phyloP scores from a whole-genome alignment of 2,797 vertebrate species.

The Chromobotia macracanthus region DNA sequence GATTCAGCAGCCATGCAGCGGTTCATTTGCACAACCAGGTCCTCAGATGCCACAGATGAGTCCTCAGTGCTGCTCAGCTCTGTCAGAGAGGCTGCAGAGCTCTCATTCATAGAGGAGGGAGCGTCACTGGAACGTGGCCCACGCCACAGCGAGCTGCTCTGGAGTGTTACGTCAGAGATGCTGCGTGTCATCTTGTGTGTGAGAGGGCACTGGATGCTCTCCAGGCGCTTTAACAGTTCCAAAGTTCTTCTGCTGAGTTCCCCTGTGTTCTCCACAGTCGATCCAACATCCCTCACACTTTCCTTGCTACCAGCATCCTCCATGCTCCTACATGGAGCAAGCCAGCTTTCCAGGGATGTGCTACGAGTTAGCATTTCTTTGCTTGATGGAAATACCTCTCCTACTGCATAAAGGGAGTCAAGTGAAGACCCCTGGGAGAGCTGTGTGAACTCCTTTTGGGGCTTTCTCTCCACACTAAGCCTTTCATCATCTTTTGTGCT shows the following conservation, averaged over 20 bases:
- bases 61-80: constrained; percentile 94
- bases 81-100: constrained; percentile 87
- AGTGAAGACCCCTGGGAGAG: constrained; percentile 86
- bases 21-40: constrained; percentile 83
- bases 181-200: constrained; percentile 90
- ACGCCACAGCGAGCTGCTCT: constrained; percentile 79
- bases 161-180: constrained; percentile 90
- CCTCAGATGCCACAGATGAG: constrained; percentile 90
- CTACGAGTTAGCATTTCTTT: constrained; percentile 83
- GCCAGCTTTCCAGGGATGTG: constrained; percentile 89
- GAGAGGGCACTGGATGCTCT: constrained; percentile 91
- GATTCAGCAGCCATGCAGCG: constrained; percentile 79
- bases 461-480: constrained; percentile 61
- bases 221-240: constrained; percentile 92
- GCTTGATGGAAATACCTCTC: constrained; percentile 80
- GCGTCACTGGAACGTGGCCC: constrained; percentile 67
- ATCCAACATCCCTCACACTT: constrained; percentile 81
- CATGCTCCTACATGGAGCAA: constrained; percentile 80
- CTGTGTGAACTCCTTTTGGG: constrained; percentile 66
- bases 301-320: constrained; percentile 83
- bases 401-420: constrained; percentile 86
- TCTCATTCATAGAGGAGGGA: constrained; percentile 85
- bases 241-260: constrained; percentile 94
- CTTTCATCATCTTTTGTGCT: constrained; percentile 66
- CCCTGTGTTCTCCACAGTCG: constrained; percentile 79